Evolutionary conservation across 2,797 vertebrate genomes (phyloP), one percentile per base, ranked within the genome.

Genomic region (Meriones psammophilus): DNA sequence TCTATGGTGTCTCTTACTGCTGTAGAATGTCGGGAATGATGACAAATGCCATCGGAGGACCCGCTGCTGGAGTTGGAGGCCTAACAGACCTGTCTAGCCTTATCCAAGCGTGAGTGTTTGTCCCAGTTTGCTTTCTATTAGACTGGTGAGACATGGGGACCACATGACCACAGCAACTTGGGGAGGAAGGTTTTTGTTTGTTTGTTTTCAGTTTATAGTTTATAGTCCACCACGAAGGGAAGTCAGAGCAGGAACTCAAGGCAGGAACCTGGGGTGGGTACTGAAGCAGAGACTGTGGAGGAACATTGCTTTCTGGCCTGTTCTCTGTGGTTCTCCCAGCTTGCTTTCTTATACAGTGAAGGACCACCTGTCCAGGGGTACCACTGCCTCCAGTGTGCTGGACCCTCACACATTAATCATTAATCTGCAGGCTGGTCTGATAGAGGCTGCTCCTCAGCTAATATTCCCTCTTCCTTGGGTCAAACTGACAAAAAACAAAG

Each of bases 11-110:
- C 22, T 96, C 24, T 95, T 95, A 22, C 50, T 97, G 13, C 95
- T 98, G 30, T 98, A 99, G 99, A 76, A 99, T 99, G 99, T 99
- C 99, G 2, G 99, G 99, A 94, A 99, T 99, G 99, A 99, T 99
- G 99, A 99, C 99, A 8, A 99, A 99, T 17, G 99, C 99, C 17
- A 99, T 99, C 10, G 99, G 99, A 46, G 99, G 99, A 77, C 99
- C 99, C 73, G 99, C 99, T 54, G 99, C 99, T 0, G 99, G 99
- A 88, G 99, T 99, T 87, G 99, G 99, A 12, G 99, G 99, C 78
- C 97, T 99, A 83, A 99, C 99, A 0, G 99, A 99, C 98, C 99
- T 99, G 95, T 99, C 99, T 97, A 99, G 99, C 97, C 98, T 99
- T 96, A 99, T 99, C 93, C 99, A 99, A 94, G 99, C 99, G 99